Evolutionary conservation across 2,888 invertebrate species (phyloP), one percentile per base, ranked within the genome.

Genomic region (Norana najaformis): DNA sequence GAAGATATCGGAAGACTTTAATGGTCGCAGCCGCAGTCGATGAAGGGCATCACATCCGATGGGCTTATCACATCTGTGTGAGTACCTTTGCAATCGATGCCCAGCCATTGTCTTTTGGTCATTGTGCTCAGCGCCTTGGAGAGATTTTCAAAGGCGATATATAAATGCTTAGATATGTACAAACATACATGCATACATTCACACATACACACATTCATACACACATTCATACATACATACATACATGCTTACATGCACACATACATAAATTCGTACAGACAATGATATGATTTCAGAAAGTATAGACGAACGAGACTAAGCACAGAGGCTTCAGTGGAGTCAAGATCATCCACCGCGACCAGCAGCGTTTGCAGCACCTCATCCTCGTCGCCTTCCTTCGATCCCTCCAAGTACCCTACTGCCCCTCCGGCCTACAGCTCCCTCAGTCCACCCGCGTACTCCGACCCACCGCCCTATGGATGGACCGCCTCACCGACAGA

Each of bases 181-280:
- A 35, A 34, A 20, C 14, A 83, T 83, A 20, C 14, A 83, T 83
- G 36, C 23, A 83, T 83, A 35, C 13, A 35, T 35, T 11, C 14
- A 83, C 34, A 14, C 23, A 83, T 35, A n/a, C 23, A 83, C 34
- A 35, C 23, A 83, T 83, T 11, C 14, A 35, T 35, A 35, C 5
- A 83, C 23, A 35, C 23, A 53, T 53, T 69, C 20, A 90, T 41
- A 69, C 35, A 89, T 69, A 69, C 13, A 89, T 83, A 89, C 53
- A 90, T 83, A 88, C 88, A 90, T 88, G 39, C 36, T 83, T 53
- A 90, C 53, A 88, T 90, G 85, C 35, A 82, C 18, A 82, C 82
- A 14, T 20, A 5, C 30, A 83, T 83, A 35, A 18, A 83, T 35
- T 11, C 82, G 3, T 53, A 69, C 39, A 89, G 89, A 23, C 69